Evolutionary conservation across 2,113 vertebrate genomes (phyloP).

Genomic region (Orientallactaga bullata): DNA sequence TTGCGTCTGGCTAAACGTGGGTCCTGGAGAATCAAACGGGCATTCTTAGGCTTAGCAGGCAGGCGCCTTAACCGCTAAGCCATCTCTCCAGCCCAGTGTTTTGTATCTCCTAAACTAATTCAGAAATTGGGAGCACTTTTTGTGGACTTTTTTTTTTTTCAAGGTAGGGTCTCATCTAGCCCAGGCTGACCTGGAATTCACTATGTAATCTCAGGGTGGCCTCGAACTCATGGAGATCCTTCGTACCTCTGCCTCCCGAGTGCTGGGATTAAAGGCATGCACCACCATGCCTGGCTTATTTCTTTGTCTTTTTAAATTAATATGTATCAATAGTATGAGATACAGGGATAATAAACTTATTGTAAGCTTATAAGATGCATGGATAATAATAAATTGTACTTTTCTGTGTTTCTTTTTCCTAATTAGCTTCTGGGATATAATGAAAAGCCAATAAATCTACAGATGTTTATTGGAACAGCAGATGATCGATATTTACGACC

Average conservation of each 20-base stretch:
- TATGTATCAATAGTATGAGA: neutral
- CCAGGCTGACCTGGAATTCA: no score
- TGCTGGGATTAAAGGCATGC: no score
- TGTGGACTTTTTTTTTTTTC: neutral
- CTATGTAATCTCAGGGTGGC: no score
- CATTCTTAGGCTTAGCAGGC: no score
- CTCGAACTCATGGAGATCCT: no score
- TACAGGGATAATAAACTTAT: neutral
- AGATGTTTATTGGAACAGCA: slow-evolving; percentile 99
- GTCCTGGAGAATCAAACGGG: no score
- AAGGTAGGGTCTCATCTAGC: no score
- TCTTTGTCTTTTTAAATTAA: slow-evolving; percentile 33
- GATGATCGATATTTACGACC: slow-evolving; percentile 98
- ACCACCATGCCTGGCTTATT: no score
- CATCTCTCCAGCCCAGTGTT: no score
- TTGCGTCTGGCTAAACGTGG: no score
- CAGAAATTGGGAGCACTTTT: neutral
- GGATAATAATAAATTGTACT: slow-evolving; percentile 21
- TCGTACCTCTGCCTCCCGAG: no score
- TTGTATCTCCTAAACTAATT: slow-evolving; percentile 38
- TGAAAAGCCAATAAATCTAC: slow-evolving; percentile 97
- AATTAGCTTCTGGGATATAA: slow-evolving; percentile 96
- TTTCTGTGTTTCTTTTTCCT: slow-evolving; percentile 69
- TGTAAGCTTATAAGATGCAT: slow-evolving; percentile 56
- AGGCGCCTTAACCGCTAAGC: no score